Base-by-base conservation (phyloP, 2,888 invertebrate species). In the Mamestra brassicae region DNA sequence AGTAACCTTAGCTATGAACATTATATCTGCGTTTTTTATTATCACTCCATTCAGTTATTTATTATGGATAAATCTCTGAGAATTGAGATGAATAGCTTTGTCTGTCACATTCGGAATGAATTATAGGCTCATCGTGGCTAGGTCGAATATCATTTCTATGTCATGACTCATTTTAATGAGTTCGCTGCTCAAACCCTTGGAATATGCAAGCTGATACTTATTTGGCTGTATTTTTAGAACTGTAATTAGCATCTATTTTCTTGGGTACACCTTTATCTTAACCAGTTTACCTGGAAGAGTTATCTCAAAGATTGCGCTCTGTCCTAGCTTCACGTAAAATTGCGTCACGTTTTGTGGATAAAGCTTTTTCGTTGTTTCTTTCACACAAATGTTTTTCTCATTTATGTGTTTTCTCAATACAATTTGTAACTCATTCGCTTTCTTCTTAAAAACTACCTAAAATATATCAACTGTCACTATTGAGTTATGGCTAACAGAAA, bases 401-500 rank as follows among this genome's bases (percentile, higher is more conserved):
- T 68, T 71, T 63, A 52, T 67, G 42, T 75, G 45, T 71, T 67
- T 74, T 54, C 57, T 70, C 78, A 75, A 84, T 85, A 89, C 90
- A 94, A 90, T 93, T 93, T 92, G 93, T 93, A 94, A 93, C 92
- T 91, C 91, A 88, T 88, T 84, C 87, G 89, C 87, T 89, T 70
- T 77, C n/a, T 86, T 92, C 95, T 95, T 95, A 95, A 90, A 89
- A 88, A 90, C 96, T 96, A 96, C 92, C 93, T 95, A 95, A 94
- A 93, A 92, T 89, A 87, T 94, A 93, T 86, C 90, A 90, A 92
- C 95, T 95, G 96, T 94, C 89, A 91, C 95, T 96, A 96, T 92
- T 77, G 92, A 94, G 95, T 93, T 95, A 96, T 95, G 95, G 92
- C 96, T 95, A 96, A 96, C 91, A 89, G 90, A 96, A 95, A 96